These are phyloP conservation scores for Vimba vimba DNA, from an alignment of 2,113 vertebrate species.

Conservation along the genomic window DNA sequence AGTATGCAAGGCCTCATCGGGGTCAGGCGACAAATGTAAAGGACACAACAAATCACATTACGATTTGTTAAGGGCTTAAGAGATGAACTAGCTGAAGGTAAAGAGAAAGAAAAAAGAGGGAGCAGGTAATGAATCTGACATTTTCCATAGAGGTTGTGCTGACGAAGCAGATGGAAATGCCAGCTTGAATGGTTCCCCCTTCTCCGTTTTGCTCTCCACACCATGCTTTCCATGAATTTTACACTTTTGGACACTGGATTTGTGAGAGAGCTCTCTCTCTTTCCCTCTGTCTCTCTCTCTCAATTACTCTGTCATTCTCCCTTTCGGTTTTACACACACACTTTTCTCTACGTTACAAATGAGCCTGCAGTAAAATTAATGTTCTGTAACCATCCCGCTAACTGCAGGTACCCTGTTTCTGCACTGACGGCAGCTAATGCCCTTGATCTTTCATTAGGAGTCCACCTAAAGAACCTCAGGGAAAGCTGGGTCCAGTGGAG, in stretches of 20 bases:
- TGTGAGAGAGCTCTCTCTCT: not conserved
- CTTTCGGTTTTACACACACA: constrained; percentile 31
- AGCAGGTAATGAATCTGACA: constrained; percentile 64
- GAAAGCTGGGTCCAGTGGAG: constrained; percentile 47
- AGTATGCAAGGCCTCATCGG: not conserved
- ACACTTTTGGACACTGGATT: constrained; percentile 23
- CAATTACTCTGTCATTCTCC: constrained; percentile 31
- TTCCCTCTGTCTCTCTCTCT: constrained; percentile 16
- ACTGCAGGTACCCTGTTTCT: constrained; percentile 60
- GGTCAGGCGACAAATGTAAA: not conserved
- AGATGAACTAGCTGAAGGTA: constrained; percentile 25
- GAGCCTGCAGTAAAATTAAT: constrained; percentile 68
- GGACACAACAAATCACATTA: constrained; percentile 6
- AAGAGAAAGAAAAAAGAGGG: constrained; percentile 7
- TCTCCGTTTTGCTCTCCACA: constrained; percentile 14
- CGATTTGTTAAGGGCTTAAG: not conserved
- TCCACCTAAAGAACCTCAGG: constrained; percentile 61
- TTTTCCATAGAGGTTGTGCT: constrained; percentile 60
- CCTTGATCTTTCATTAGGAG: constrained; percentile 68
- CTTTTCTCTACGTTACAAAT: constrained; percentile 57
- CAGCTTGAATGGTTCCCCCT: constrained; percentile 51
- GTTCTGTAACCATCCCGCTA: constrained; percentile 62
- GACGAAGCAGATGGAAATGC: constrained; percentile 63
- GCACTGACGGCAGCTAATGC: constrained; percentile 54
- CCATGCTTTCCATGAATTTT: constrained; percentile 40